These are phyloP conservation scores for Hippasteria phrygiana DNA, from an alignment of 53 echinoderm and acorn worm species.

Conservation along the genomic window DNA sequence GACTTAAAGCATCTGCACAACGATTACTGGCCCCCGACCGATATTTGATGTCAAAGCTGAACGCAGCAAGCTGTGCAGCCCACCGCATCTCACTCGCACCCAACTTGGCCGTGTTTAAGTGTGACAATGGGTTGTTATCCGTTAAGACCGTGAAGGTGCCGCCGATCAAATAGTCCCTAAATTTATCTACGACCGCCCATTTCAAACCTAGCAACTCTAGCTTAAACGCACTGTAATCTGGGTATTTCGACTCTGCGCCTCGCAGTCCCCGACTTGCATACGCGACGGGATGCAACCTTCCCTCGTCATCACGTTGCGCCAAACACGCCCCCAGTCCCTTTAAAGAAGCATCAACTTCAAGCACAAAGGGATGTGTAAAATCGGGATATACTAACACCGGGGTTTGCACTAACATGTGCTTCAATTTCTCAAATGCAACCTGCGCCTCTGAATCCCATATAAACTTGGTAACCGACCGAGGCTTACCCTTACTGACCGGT, in stretches of 20 bases:
- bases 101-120: constrained; percentile 14
- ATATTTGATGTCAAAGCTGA: constrained; percentile 10
- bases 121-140: no score
- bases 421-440: neutral
- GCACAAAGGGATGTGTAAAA: neutral
- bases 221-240: no score
- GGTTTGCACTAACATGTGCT: neutral
- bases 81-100: constrained; percentile 12
- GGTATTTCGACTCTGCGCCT: neutral
- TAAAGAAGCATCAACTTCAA: constrained; percentile 41
- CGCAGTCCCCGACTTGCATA: neutral
- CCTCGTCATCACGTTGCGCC: neutral
- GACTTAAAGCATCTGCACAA: constrained; percentile 24
- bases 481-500: neutral
- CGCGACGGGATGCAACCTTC: no score
- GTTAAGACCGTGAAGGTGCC: no score
- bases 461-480: neutral
- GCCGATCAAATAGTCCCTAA: no score
- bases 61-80: neutral
- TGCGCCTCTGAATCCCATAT: neutral
- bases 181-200: no score
- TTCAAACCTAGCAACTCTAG: no score
- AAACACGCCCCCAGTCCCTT: constrained; percentile 52
- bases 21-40: neutral
- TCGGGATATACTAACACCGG: neutral